phyloP scores from a whole-genome alignment of 2,113 vertebrate genomes.

The Centropus unirufus region DNA sequence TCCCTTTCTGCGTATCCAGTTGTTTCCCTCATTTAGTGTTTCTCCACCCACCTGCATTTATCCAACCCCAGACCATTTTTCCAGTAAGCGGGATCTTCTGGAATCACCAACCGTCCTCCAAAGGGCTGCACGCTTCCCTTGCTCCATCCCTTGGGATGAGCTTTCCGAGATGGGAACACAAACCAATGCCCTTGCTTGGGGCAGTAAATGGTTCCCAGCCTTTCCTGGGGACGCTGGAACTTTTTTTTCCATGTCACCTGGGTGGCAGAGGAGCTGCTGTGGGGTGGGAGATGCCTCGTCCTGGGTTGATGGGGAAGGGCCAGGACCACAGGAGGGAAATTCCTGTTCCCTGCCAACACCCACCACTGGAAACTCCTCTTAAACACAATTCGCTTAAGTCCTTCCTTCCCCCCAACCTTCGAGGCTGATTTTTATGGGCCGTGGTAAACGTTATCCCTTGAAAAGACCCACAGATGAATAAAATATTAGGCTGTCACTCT shows the following conservation, averaged over 20 bases:
- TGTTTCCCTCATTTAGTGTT: neutral
- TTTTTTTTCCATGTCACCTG: neutral
- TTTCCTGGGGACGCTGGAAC: neutral
- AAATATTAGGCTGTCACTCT: constrained; percentile 51
- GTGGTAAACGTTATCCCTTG: constrained; percentile 50
- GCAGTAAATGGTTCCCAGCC: neutral
- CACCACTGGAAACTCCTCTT: neutral
- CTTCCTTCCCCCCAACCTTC: neutral
- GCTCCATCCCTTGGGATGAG: neutral
- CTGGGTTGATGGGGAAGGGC: neutral
- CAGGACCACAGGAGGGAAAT: neutral
- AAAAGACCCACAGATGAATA: constrained; percentile 46
- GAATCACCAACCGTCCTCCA: neutral
- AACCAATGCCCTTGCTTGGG: rapidly evolving
- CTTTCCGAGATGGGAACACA: neutral
- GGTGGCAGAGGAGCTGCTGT: neutral
- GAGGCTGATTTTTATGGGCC: constrained; percentile 26
- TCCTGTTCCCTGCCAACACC: neutral
- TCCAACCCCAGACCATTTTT: neutral
- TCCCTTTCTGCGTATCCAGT: neutral
- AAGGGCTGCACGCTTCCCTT: neutral
- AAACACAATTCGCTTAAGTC: constrained; percentile 13
- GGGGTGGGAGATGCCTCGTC: neutral
- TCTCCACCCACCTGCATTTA: neutral
- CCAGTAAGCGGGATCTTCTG: no score